Base-by-base conservation (phyloP, 2,888 invertebrate genomes). In the Oxycera nigricornis region DNA sequence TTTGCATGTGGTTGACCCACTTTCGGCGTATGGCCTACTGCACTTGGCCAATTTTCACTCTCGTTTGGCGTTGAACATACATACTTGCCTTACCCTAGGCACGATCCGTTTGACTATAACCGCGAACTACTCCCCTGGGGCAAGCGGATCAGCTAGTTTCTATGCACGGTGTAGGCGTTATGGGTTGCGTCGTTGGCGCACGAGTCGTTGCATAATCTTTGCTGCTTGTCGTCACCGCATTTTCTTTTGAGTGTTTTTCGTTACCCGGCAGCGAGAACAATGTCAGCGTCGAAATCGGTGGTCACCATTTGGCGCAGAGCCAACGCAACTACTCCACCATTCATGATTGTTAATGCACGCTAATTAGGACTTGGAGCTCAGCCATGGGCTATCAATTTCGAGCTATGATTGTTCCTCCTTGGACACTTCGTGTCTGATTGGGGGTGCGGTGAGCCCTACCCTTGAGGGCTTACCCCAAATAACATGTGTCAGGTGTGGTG, bases 41-140 rank as follows among this genome's bases (percentile, higher is more conserved):
- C 84, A 85, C 85, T 85, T 85, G 85, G 83, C 85, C 85, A 84
- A 84, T 82, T 84, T 84, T 85, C 81, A 81, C 80, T 83, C 81
- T 80, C 82, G 76, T 79, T 82, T 79, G 73, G 70, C 62, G 73
- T 22, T n/a, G n/a, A n/a, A n/a, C n/a, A n/a, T n/a, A n/a, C 46
- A 31, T 52, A 30, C 30, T 68, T 68, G 68, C 3, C n/a, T 55
- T 57, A 39, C 55, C 74, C 17, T 26, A 11, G 72, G 59, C 59
- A 31, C 28, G 59, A 46, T 59, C 61, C 26, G 46, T 39, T 46
- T 46, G 73, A 22, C 39, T 7, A 14, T 14, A 26, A n/a, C n/a
- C 24, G 9, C 17, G 20, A 20, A 24, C 65, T 65, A 30, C 14
- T 20, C 1, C 41, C 28, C 1, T 1, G 46, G 22, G 24, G 52